Base-by-base conservation (phyloP, 2,888 invertebrate species). In the Marronus borbonicus region DNA sequence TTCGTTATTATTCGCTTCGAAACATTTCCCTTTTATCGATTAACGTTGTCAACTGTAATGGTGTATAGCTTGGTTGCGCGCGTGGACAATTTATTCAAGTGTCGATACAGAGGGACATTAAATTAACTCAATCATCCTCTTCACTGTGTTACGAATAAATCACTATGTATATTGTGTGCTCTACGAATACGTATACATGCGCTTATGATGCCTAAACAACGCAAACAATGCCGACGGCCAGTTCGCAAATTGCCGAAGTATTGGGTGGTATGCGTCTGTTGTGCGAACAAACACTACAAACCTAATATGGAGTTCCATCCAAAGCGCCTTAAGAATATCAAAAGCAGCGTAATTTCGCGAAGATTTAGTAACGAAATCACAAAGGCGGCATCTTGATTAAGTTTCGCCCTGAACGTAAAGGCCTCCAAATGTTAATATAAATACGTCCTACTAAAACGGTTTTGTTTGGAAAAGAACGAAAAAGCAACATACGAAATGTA, bases 61-160 rank as follows among this genome's bases (percentile, higher is more conserved):
- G 49, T 44, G 44, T 66, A 17, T 66, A n/a, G 20, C 49, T 44
- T 66, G 44, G 44, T 49, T 66, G 66, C 20, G 49, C 24, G 17
- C 44, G 66, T 49, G 44, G 66, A 66, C 66, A 66, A 66, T 39
- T 49, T 66, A 66, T 66, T 66, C 20, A 66, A 49, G 44, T 66
- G 66, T 10, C 24, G 66, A 66, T 66, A 44, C 66, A 44, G 44
- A 44, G 66, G 66, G 66, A 66, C 66, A 66, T 66, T 66, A 66
- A 66, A 66, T 66, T 66, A 66, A 66, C 66, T 50, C 66, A 66
- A 66, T 66, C 66, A 66, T 44, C 66, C 66, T 49, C 20, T 49
- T 20, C 66, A 66, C 20, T 66, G 44, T 66, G 20, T 66, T 66
- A 12, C 44, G 20, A 62, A 66, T 66, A 66, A 66, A 66, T 66